Evolutionary conservation across 1,140 invertebrate genomes (phyloP).

Genomic region (Drosophila gunungcola): DNA sequence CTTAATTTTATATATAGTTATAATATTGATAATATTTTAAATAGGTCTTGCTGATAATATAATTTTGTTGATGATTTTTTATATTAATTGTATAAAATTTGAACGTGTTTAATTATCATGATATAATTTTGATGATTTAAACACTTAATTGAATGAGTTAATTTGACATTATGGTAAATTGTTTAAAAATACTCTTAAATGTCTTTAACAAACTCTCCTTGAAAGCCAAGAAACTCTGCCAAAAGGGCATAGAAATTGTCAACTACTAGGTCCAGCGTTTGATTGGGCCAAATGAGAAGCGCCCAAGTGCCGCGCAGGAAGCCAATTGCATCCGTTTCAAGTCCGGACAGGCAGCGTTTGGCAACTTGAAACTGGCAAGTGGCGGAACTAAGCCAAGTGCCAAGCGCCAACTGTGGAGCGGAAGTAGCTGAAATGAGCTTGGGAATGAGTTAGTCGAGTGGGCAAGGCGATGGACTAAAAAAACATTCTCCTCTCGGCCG

Average conservation of each 20-base stretch:
- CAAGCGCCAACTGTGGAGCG: slow-evolving; percentile 38
- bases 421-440: slow-evolving; percentile 69
- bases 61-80: not conserved
- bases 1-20: not conserved
- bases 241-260: slow-evolving; percentile 34
- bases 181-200: not conserved
- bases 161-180: too few relatives aligned
- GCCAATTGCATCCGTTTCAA: slow-evolving; percentile 70
- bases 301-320: slow-evolving; percentile 62
- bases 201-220: not conserved
- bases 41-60: not conserved
- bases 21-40: not conserved
- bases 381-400: slow-evolving; percentile 50
- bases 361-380: slow-evolving; percentile 51
- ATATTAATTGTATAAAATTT: not conserved
- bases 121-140: too few relatives aligned
- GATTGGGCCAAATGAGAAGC: slow-evolving; percentile 74
- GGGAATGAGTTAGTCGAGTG: slow-evolving; percentile 55
- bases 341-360: slow-evolving; percentile 51
- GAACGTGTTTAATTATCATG: too few relatives aligned
- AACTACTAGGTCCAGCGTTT: slow-evolving; percentile 31
- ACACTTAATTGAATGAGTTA: too few relatives aligned
- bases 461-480: slow-evolving; percentile 28
- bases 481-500: slow-evolving; percentile 18
- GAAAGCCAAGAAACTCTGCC: not conserved